Evolutionary conservation across 2,888 invertebrate genomes (phyloP).

Genomic region (Strigamia crassipes): DNA sequence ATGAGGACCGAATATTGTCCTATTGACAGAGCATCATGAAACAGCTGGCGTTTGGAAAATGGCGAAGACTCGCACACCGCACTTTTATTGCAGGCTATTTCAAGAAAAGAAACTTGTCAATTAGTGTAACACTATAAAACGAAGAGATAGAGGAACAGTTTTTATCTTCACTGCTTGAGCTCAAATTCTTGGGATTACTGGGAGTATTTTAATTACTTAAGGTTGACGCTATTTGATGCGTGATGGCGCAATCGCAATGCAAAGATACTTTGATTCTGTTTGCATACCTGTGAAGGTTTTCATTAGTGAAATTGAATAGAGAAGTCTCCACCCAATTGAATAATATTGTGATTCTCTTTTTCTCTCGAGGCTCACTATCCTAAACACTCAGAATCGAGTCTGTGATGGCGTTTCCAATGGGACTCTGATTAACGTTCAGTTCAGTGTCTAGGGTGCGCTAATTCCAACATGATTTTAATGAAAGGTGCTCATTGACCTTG

Average conservation of each 20-base stretch:
- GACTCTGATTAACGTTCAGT: constrained; percentile 30
- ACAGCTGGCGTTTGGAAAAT: constrained; percentile 19
- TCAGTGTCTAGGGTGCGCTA: neutral
- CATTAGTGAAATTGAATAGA: constrained; percentile 26
- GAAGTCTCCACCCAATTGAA: constrained; percentile 30
- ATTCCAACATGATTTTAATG: constrained; percentile 30
- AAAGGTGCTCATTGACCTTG: constrained; percentile 25
- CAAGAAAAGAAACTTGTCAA: constrained; percentile 19
- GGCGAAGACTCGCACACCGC: constrained; percentile 5
- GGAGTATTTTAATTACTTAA: constrained; percentile 11
- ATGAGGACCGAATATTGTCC: constrained; percentile 1
- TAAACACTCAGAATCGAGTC: constrained; percentile 14
- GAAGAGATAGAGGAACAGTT: neutral
- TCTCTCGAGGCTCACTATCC: constrained; percentile 22
- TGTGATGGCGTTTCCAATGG: constrained; percentile 27
- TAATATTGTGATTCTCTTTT: constrained; percentile 27
- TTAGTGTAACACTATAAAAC: constrained; percentile 26
- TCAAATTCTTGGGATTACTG: constrained; percentile 7
- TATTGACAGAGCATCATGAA: constrained; percentile 22
- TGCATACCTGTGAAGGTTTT: constrained; percentile 23
- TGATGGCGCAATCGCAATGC: neutral
- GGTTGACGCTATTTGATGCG: constrained; percentile 11
- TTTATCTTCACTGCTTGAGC: neutral
- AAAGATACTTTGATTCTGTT: constrained; percentile 23
- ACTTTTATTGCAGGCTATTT: constrained; percentile 30